Base-by-base conservation (phyloP, 2,888 invertebrate species). In the Diarsia brunnea region DNA sequence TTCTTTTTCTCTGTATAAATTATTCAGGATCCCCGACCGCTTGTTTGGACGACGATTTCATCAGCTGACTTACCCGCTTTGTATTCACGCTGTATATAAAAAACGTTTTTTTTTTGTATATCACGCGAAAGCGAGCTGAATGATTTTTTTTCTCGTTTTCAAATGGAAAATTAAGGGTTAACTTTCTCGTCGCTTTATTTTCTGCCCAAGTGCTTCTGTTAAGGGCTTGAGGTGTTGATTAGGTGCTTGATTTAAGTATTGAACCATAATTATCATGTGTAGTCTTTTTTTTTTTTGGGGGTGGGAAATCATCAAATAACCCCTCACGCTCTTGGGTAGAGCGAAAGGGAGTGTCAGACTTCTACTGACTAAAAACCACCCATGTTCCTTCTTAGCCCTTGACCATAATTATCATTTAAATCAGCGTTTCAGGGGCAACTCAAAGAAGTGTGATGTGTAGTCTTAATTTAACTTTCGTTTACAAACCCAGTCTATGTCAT, bases 1-100 rank as follows among this genome's bases (percentile, higher is more conserved):
- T 92, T 92, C 92, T 93, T 93, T 94, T 93, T 89, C 89, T 88
- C 84, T 88, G 89, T 90, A 91, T 95, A 95, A 94, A 94, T 94
- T 94, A 95, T 95, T 92, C 94, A 93, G 88, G 86, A 89, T 87
- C 89, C 78, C 89, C 89, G 82, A 90, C 92, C 93, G 92, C 92
- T 91, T 92, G 92, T 93, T 93, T 91, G 91, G 86, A 89, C 89
- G 89, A 88, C 89, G 90, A 92, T 94, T 95, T 94, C 93, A 93
- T 93, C 93, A 92, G 90, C 90, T 91, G 89, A 90, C 88, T 89
- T 89, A 78, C 83, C 78, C 86, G 84, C 82, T 89, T 90, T 89
- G 87, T 87, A 83, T 90, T 89, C 89, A 84, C 87, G 81, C 82
- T 84, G 85, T 88, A 82, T 80, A 81, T 78, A 78, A 78, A 84